Evolutionary conservation across 2,797 vertebrate genomes (phyloP), one percentile per base, ranked within the genome.

Genomic region (Myioborus melanocephalus): DNA sequence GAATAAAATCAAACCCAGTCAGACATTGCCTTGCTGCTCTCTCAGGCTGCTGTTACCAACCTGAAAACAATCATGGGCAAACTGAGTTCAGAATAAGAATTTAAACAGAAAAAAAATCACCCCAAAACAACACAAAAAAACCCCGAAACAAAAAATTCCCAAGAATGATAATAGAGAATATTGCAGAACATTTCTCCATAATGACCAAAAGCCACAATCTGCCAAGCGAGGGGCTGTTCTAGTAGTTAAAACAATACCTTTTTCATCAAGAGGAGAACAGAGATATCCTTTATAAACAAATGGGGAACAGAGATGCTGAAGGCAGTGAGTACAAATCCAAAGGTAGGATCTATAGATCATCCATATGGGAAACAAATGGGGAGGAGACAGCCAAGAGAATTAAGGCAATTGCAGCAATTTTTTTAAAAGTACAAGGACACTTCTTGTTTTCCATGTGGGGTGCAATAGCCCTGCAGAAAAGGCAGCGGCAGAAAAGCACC

Each of bases 1-100:
- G 91, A 90, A 79, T 56, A 70, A 93, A 91, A 94, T 86, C 70
- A 93, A 86, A 65, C 79, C 53, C 76, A 61, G 83, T 56, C 60
- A 93, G 78, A 55, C 37, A 32, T 5, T 76, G 65, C 83, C 68
- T 89, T 75, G 85, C 76, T 83, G 56, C 32, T 87, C 37, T 87
- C 53, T 60, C 56, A 41, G 68, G 75, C 87, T 86, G 73, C 55
- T 89, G 59, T 53, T 73, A 66, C 41, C 43, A 81, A 43, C 46
- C 56, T 86, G 91, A 77, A 80, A 93, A 80, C 37, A 82, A 52
- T 57, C 44, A 57, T 8, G 50, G 91, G 60, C 46, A 47, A 47
- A 47, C 56, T 57, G 82, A 71, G 37, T 53, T 61, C 44, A 46
- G 68, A 85, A 57, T 23, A 77, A 72, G 44, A 71, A 70, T 83